phyloP scores from a whole-genome alignment of 2,113 vertebrate genomes.

The Rhinolophus sinicus region DNA sequence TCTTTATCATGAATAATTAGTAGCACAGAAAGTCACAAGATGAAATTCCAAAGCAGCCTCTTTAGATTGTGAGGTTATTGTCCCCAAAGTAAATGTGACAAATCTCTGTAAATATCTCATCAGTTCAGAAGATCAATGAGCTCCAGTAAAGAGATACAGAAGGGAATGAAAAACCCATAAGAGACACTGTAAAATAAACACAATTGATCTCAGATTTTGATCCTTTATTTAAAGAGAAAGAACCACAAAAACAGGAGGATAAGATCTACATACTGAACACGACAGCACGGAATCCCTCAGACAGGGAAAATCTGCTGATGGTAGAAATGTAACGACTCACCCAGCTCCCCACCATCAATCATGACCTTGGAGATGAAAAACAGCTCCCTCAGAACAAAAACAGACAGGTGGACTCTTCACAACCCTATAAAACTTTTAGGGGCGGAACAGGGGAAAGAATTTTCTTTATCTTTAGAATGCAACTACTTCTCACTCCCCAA shows the following conservation, averaged over 20 bases:
- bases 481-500: not conserved
- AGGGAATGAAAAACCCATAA: not conserved
- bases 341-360: not conserved
- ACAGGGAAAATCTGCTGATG: not conserved
- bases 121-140: not conserved
- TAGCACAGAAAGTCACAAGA: not conserved
- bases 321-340: not conserved
- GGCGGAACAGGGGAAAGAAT: not conserved
- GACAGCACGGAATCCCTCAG: not conserved
- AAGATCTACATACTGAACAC: not conserved
- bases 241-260: not conserved
- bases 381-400: not conserved
- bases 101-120: not conserved
- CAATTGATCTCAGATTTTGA: not conserved
- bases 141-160: not conserved
- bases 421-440: not conserved
- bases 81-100: not conserved
- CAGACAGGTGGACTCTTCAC: not conserved
- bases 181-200: conserved; percentile 12
- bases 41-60: not conserved
- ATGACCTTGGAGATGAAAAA: not conserved
- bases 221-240: not conserved
- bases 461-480: not conserved
- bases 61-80: conserved; percentile 9
- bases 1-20: not conserved